Evolutionary conservation across 2,797 vertebrate species (phyloP), one percentile per base, ranked within the genome.

Genomic region (Xyrichtys novacula): DNA sequence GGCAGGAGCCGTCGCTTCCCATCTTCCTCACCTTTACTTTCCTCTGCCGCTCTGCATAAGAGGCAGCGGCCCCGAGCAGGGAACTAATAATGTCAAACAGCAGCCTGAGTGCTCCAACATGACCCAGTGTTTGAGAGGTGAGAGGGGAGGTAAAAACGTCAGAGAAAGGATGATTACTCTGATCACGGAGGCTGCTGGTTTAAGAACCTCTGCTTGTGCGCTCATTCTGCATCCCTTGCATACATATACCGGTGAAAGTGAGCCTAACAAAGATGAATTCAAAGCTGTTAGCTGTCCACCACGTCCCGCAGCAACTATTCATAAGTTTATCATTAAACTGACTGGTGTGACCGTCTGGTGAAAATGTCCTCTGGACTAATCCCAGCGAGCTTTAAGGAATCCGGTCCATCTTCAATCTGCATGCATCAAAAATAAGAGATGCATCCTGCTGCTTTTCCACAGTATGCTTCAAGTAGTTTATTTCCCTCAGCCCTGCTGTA

Each of bases 41-140:
- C 44, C 53, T 56, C 44, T 36, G 73, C 53, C 56, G 43, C 63
- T 57, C 61, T 11, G 48, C 49, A 54, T 47, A 32, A 58, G 53
- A 74, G 48, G 74, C 62, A 65, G 83, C 16, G 57, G 68, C 71
- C 64, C 64, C 75, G 26, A 71, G 80, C 85, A 82, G 83, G 50
- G 73, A 67, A 64, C 83, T 91, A 89, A 91, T 91, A 83, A 91
- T 90, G 77, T 83, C 69, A 88, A 85, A 80, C 28, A 68, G 68
- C 80, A 72, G 55, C 62, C 57, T 19, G 61, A 79, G 65, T 63
- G 53, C 63, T 79, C 59, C 60, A n/a, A 88, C 86, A 85, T 81
- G 81, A 53, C 75, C 47, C 20, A 34, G 76, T 43, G 71, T 78
- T 70, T 71, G 75, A 71, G 48, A 78, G 84, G 85, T 84, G 74